Evolutionary conservation across 2,797 vertebrate species (phyloP), one percentile per base, ranked within the genome.

Genomic region (Salarias fasciatus): DNA sequence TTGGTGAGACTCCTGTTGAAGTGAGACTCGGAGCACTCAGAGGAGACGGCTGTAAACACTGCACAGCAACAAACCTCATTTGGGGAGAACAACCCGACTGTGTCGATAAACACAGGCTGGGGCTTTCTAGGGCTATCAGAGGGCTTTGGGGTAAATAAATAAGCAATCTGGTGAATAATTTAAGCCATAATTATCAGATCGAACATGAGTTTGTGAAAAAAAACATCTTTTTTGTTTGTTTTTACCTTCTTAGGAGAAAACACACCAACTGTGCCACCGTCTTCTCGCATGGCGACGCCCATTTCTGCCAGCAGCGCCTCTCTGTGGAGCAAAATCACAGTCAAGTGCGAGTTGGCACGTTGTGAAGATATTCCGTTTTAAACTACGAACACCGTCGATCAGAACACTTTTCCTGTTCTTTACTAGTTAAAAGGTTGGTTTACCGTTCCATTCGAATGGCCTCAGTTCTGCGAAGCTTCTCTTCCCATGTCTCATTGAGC

Each of bases 221-320:
- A 24, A 2, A n/a, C n/a, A n/a, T n/a, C n/a, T n/a, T 24, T 24
- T 24, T 6, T 8, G 15, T 18, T 8, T 46, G 10, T 52, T 73
- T 79, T 64, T 94, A 99, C 97, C 96, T 99, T 99, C 84, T 99
- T 99, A 42, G 97, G 98, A 53, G 97, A 99, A 83, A 99, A 99
- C 12, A 99, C 97, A 0, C 98, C 98, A 64, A 99, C 82, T 2
- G 97, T 99, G 43, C 97, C 97, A 1, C 98, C 97, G 0, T 99
- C 97, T 80, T 99, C 98, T 61, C 97, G 90, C 94, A 99, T 99
- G 72, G 98, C 98, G 53, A 99, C 98, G 0, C 98, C 98, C 97
- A 99, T 99, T 89, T 99, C 97, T 0, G 97, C 97, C 73, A 99
- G 91, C 88, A 99, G 87, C 0, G 98, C 97, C 85, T 99, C 98